Evolutionary conservation across 1,140 invertebrate genomes (phyloP).

Genomic region (Musca vetustissima): DNA sequence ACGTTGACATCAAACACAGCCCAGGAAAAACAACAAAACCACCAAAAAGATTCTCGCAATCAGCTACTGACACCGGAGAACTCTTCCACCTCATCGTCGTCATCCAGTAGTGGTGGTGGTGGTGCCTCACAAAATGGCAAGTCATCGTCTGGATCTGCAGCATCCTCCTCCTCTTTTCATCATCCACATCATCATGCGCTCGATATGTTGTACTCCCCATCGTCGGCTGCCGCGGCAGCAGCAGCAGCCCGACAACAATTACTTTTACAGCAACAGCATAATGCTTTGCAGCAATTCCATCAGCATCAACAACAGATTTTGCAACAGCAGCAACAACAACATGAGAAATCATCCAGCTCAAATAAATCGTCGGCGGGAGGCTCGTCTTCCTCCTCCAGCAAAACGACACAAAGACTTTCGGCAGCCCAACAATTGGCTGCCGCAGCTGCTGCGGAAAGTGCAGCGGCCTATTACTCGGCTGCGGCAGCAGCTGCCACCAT

Average conservation of each 20-base stretch:
- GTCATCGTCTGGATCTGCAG: no score
- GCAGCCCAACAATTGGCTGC: conserved; percentile 20
- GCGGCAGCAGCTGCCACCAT: conserved; percentile 34
- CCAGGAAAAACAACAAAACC: conserved; percentile 32
- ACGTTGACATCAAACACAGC: conserved; percentile 37
- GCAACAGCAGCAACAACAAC: conserved; percentile 24
- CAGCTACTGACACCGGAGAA: not conserved
- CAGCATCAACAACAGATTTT: conserved; percentile 27
- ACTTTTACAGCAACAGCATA: conserved; percentile 32
- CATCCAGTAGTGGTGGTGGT: not conserved
- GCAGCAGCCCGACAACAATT: conserved; percentile 29
- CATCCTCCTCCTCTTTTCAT: conserved; percentile 31
- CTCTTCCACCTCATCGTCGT: not conserved
- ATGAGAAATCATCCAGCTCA: not conserved
- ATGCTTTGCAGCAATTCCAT: conserved; percentile 27
- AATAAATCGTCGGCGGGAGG: not conserved
- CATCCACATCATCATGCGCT: conserved; percentile 32
- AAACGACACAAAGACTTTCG: not conserved
- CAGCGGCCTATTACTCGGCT: conserved; percentile 41
- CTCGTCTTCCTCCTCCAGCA: not conserved
- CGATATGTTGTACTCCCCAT: conserved; percentile 56
- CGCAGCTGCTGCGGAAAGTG: conserved; percentile 43
- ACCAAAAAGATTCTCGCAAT: conserved; percentile 2
- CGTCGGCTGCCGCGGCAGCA: conserved; percentile 32
- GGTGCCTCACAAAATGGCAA: not conserved